Conservation (phyloP, 2,888 invertebrate species). For the Apodemia duryi region DNA sequence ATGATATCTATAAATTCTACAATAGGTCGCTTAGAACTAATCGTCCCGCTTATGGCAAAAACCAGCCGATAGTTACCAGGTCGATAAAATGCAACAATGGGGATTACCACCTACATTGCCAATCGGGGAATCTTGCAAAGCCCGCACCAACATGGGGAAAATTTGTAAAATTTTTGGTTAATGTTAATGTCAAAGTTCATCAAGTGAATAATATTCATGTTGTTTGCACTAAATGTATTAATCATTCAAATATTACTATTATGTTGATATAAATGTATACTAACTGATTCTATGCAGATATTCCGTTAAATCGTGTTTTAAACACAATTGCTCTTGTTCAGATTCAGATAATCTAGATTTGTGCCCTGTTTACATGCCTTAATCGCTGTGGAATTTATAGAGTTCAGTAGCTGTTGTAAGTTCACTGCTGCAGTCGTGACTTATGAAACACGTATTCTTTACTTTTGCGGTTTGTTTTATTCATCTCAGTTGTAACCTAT, state of each 20-base stretch:
- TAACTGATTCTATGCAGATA: conserved; percentile 27
- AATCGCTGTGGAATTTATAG: conserved; percentile 25
- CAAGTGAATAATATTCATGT: no score
- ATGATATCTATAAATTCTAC: no score
- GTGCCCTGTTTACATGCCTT: conserved; percentile 29
- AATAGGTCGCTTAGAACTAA: no score
- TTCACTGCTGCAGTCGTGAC: conserved; percentile 17
- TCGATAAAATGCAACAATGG: no score
- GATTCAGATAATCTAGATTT: conserved; percentile 33
- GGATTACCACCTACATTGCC: no score
- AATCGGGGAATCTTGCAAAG: no score
- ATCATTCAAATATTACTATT: not conserved
- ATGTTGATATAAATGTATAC: conserved; percentile 19
- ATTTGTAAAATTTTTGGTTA: no score
- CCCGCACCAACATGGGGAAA: no score
- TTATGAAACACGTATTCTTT: conserved; percentile 21
- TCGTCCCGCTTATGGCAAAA: no score
- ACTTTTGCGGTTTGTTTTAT: conserved; percentile 12
- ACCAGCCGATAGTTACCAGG: no score
- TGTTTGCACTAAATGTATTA: not conserved
- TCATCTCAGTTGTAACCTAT: not conserved
- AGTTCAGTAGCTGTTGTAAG: conserved; percentile 21
- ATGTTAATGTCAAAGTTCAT: no score
- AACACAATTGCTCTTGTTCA: conserved; percentile 33
- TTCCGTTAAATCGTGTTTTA: conserved; percentile 30